A percentile compares a stretch with the other conserved stretches of the same genome.
These are phyloP conservation scores for Ceratitis capitata DNA, from an alignment of 1,140 invertebrate species.

Conservation along the genomic window DNA sequence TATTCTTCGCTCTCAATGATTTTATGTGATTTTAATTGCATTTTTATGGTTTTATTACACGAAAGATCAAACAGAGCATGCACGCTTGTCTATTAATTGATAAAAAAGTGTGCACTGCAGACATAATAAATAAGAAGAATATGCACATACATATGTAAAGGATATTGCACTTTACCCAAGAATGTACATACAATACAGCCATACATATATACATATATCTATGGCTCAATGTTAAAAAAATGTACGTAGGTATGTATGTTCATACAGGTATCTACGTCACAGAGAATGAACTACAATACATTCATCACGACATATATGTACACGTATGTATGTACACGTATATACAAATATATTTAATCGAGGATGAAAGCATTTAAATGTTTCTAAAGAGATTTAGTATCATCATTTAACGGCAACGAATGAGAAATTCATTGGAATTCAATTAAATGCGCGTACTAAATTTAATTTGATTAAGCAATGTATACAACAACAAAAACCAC, in stretches of 20 bases:
- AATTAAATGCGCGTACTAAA: neutral
- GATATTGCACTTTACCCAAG: neutral
- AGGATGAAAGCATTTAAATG: slow-evolving; percentile 36
- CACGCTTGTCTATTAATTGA: neutral
- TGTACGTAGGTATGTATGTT: neutral
- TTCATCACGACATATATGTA: no score
- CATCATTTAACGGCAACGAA: neutral
- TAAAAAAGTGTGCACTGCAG: no score
- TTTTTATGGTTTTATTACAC: slow-evolving; percentile 15
- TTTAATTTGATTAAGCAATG: neutral
- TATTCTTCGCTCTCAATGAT: neutral
- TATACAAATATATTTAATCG: neutral
- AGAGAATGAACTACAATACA: neutral
- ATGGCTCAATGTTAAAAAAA: no score
- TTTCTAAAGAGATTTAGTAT: slow-evolving; percentile 26
- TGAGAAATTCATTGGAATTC: slow-evolving; percentile 23
- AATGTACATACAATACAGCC: neutral
- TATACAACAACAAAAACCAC: neutral
- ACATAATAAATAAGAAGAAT: no score
- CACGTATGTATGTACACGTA: no score
- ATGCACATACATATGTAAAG: neutral
- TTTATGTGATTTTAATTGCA: neutral
- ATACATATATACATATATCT: neutral
- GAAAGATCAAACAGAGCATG: slow-evolving; percentile 17
- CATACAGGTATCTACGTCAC: neutral